Evolutionary conservation across 2,797 vertebrate genomes (phyloP).

Genomic region (Arvicola amphibius): DNA sequence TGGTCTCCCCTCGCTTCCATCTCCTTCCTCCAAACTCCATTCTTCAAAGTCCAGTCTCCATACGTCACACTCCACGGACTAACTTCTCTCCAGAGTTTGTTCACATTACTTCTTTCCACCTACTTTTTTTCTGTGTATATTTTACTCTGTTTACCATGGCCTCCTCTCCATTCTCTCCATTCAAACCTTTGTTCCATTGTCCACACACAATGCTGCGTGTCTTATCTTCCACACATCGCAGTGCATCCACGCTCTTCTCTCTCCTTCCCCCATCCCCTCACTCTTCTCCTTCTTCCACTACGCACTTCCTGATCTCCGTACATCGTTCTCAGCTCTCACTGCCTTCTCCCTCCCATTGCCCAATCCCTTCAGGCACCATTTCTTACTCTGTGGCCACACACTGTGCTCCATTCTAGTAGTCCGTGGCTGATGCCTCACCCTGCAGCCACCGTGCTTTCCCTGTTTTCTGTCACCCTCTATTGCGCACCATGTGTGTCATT

Average conservation of each 20-base stretch:
- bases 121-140: not conserved
- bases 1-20: not conserved
- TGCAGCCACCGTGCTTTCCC: no score
- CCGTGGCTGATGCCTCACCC: no score
- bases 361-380: not conserved
- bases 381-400: no score
- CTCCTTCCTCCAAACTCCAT: not conserved
- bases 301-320: not conserved
- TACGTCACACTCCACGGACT: not conserved
- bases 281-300: no score
- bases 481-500: no score
- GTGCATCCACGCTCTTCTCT: not conserved
- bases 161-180: not conserved
- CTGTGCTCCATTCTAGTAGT: no score
- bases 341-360: not conserved
- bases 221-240: not conserved
- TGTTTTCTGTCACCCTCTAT: no score
- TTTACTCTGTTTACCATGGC: not conserved
- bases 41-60: not conserved
- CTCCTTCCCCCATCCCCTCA: not conserved
- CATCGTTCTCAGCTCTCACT: not conserved
- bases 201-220: not conserved
- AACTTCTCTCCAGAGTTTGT: not conserved
- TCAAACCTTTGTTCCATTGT: not conserved
- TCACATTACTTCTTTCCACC: not conserved